A percentile compares a stretch with the other conserved stretches of the same genome.
These are phyloP conservation scores for Allophyes oxyacanthae DNA, from an alignment of 2,888 invertebrate species.

Conservation along the genomic window DNA sequence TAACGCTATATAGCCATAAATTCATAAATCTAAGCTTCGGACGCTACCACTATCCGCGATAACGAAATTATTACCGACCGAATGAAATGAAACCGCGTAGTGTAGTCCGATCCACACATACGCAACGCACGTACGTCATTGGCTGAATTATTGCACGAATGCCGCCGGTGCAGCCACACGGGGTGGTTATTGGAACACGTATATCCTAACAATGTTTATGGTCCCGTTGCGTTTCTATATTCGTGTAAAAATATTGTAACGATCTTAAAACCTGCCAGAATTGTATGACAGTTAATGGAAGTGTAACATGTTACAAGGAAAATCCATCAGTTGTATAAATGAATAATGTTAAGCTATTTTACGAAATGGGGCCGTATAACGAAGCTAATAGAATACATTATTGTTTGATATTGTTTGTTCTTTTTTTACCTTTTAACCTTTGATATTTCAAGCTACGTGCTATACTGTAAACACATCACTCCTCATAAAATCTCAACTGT, in stretches of 20 bases:
- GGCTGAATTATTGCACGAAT: constrained; percentile 47
- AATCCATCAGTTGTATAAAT: constrained; percentile 56
- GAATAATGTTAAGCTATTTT: constrained; percentile 35
- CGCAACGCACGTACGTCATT: constrained; percentile 44
- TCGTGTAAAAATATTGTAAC: constrained; percentile 32
- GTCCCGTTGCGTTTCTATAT: constrained; percentile 4
- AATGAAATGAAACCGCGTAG: constrained; percentile 50
- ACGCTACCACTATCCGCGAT: constrained; percentile 32
- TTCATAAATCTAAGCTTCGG: constrained; percentile 41
- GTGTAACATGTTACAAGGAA: constrained; percentile 47
- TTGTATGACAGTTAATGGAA: constrained; percentile 41
- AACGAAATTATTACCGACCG: constrained; percentile 48
- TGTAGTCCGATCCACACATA: constrained; percentile 37
- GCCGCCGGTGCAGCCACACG: constrained; percentile 44
- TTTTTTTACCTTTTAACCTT: not conserved
- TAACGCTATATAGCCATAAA: constrained; percentile 26
- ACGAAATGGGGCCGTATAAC: constrained; percentile 10
- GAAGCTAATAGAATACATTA: too few species aligned
- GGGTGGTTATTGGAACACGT: constrained; percentile 33
- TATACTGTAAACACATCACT: too few species aligned
- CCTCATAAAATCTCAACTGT: too few species aligned
- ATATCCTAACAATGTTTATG: constrained; percentile 6
- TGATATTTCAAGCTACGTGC: constrained; percentile 1
- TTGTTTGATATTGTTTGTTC: too few species aligned
- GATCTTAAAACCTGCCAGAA: constrained; percentile 26